Evolutionary conservation across 2,888 invertebrate genomes (phyloP).

Genomic region (Phoenoteleia sp.): DNA sequence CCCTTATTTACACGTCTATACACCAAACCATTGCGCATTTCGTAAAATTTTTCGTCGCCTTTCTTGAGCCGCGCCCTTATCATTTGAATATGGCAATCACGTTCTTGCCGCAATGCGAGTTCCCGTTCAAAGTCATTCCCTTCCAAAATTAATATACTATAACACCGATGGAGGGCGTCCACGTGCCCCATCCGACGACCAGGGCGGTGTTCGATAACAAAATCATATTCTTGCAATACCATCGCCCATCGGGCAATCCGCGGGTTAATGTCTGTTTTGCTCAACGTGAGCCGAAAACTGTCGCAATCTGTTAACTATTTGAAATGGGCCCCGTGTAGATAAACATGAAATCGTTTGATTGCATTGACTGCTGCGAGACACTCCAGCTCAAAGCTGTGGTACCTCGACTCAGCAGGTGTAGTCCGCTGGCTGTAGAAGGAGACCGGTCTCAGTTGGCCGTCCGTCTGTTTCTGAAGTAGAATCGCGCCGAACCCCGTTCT

Average conservation of each 20-base stretch:
- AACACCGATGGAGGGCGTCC: background rate
- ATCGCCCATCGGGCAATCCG: conserved; percentile 20
- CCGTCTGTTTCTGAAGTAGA: too few species aligned
- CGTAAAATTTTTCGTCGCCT: conserved; percentile 43
- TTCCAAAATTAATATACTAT: background rate
- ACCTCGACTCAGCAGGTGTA: background rate
- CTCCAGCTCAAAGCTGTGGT: conserved; percentile 24
- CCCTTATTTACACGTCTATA: conserved; percentile 66
- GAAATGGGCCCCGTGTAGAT: background rate
- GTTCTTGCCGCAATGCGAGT: conserved; percentile 9
- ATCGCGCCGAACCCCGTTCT: too few species aligned
- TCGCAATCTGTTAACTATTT: conserved; percentile 9
- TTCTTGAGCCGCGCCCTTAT: conserved; percentile 26
- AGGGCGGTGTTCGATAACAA: conserved; percentile 7
- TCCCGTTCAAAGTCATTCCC: conserved; percentile 12
- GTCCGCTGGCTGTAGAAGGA: conserved; percentile 79
- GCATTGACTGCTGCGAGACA: conserved; percentile 71
- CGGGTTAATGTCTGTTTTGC: conserved; percentile 14
- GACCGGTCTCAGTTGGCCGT: conserved; percentile 67
- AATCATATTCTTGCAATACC: too few species aligned
- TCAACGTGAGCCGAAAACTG: conserved; percentile 16
- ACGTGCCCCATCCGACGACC: conserved; percentile 7
- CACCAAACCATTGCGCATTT: conserved; percentile 73
- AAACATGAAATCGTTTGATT: conserved; percentile 66
- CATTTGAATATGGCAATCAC: conserved; percentile 6